phyloP scores from a whole-genome alignment of 2,113 vertebrate genomes.

The Pluvianellus socialis region DNA sequence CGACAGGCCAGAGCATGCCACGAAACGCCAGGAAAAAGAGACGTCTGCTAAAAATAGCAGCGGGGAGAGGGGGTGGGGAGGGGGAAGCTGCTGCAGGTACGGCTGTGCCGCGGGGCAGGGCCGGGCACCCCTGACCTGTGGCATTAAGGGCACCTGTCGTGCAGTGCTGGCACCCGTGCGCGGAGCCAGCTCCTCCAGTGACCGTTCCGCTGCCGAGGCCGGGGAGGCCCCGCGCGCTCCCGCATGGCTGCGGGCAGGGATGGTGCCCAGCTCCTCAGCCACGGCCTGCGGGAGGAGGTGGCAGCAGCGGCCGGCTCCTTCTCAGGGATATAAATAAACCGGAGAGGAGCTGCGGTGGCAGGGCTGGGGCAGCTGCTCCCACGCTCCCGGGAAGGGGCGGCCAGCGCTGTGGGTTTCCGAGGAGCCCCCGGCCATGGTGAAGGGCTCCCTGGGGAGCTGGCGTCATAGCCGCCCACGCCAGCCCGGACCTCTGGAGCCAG shows the following conservation, averaged over 20 bases:
- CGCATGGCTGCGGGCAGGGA: not conserved
- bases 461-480: conserved; percentile 14
- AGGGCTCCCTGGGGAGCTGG: not conserved
- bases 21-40: not conserved
- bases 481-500: not conserved
- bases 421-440: not conserved
- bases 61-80: not conserved
- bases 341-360: not conserved
- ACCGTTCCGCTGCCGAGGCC: rapidly evolving
- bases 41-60: conserved; percentile 21
- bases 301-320: not conserved
- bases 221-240: rapidly evolving
- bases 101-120: not conserved
- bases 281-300: not conserved
- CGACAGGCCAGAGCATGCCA: not conserved
- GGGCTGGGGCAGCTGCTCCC: conserved; percentile 20
- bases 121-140: not conserved
- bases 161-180: rapidly evolving
- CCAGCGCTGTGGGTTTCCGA: not conserved
- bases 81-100: not conserved
- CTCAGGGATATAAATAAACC: conserved; percentile 54
- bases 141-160: conserved; percentile 48
- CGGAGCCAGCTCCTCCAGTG: not conserved
- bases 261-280: not conserved
- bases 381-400: conserved; percentile 24